These are phyloP conservation scores for Phymanthus crucifer DNA, from an alignment of 92 coral and sea anemone species.

Conservation along the genomic window DNA sequence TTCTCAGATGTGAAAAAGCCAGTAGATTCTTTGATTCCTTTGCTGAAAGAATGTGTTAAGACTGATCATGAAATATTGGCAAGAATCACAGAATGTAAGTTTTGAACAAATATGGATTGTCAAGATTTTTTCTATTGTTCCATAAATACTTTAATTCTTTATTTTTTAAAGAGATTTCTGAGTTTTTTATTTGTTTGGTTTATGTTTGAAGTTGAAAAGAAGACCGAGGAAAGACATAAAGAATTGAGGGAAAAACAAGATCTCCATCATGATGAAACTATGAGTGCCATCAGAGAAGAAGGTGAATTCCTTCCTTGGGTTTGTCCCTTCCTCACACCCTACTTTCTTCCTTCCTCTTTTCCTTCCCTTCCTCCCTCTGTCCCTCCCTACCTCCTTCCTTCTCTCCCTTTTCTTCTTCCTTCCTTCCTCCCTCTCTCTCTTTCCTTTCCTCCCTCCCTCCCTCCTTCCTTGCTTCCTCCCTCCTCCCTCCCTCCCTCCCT, in stretches of 20 bases:
- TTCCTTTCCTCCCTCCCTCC: neutral
- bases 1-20: constrained; percentile 23
- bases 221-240: neutral
- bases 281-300: neutral
- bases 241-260: neutral
- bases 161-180: neutral
- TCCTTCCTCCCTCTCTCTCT: neutral
- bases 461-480: neutral
- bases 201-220: constrained; percentile 3
- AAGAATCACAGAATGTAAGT: constrained; percentile 9
- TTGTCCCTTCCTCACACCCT: neutral
- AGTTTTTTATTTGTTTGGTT: neutral
- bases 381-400: neutral
- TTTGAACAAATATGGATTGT: too few relatives aligned
- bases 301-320: too few relatives aligned
- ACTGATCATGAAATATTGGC: constrained; percentile 7
- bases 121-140: too few relatives aligned
- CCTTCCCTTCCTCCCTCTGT: too few relatives aligned
- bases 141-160: neutral
- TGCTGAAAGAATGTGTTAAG: constrained; percentile 9
- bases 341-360: too few relatives aligned
- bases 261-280: neutral
- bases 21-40: neutral
- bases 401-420: neutral
- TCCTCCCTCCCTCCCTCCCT: neutral